phyloP scores from a whole-genome alignment of 1,140 invertebrate species.

The Leptinotarsa defecta region DNA sequence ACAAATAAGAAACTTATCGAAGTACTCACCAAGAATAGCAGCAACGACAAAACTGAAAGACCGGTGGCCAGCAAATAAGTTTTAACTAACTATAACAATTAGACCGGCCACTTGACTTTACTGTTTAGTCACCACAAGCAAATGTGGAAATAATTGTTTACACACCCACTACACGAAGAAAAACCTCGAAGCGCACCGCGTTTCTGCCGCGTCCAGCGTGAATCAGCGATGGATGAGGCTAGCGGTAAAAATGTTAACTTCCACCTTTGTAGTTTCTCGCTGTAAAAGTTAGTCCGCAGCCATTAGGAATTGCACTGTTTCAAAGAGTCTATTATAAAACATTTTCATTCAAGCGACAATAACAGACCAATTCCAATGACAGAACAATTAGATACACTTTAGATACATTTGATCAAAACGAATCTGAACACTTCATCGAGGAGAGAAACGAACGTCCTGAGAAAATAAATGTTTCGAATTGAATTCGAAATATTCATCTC shows the following conservation, averaged over 20 bases:
- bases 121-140: neutral
- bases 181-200: neutral
- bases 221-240: neutral
- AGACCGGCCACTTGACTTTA: neutral
- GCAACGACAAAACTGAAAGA: neutral
- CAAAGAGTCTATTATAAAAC: too few relatives aligned
- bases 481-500: too few relatives aligned
- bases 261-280: neutral
- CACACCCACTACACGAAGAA: neutral
- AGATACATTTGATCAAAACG: too few relatives aligned
- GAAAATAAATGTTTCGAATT: too few relatives aligned
- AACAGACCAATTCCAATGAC: too few relatives aligned
- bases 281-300: neutral
- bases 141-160: conserved; percentile 9
- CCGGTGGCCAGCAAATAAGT: neutral
- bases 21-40: neutral
- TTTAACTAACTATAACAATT: neutral
- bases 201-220: too few relatives aligned
- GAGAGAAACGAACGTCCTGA: too few relatives aligned
- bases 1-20: neutral
- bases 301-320: too few relatives aligned
- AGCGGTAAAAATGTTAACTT: neutral
- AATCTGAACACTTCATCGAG: too few relatives aligned
- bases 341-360: too few relatives aligned
- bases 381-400: too few relatives aligned